These are phyloP conservation scores for Oligia strigilis DNA, from an alignment of 2,888 invertebrate genomes.

Conservation along the genomic window DNA sequence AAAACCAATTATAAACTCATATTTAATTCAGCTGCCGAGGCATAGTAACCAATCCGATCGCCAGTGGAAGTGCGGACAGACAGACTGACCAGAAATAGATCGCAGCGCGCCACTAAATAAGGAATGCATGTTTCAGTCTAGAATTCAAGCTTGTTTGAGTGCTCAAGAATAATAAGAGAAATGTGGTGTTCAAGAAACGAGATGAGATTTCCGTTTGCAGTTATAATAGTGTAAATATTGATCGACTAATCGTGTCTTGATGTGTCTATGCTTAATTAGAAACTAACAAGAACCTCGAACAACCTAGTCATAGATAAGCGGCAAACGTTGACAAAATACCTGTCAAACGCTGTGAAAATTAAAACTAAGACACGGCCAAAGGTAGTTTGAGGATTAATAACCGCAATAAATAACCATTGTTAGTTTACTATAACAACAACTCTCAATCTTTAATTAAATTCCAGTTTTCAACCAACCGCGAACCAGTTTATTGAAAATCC, in stretches of 20 bases:
- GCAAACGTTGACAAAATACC: background rate
- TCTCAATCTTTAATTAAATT: conserved; percentile 30
- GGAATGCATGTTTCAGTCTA: conserved; percentile 1
- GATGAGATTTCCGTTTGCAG: background rate
- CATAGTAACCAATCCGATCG: conserved; percentile 7
- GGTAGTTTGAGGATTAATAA: conserved; percentile 24
- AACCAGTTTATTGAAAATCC: conserved; percentile 41
- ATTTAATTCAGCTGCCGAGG: conserved; percentile 27
- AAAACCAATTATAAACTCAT: conserved; percentile 31
- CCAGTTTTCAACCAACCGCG: conserved; percentile 5
- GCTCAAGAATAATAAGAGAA: background rate
- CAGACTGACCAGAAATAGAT: conserved; percentile 43
- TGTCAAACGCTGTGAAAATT: background rate
- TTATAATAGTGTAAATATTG: background rate
- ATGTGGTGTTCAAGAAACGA: background rate
- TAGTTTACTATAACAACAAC: background rate
- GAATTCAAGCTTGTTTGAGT: background rate
- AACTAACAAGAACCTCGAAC: background rate
- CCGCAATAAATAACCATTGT: conserved; percentile 8
- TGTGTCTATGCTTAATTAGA: background rate
- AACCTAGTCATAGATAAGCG: background rate
- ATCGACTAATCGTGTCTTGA: background rate
- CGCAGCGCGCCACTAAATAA: conserved; percentile 23
- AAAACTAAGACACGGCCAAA: conserved; percentile 2
- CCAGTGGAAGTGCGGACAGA: conserved; percentile 27